A percentile compares a stretch with the other conserved stretches of the same genome.
Evolutionary conservation across 1,140 invertebrate species (phyloP).

Genomic region (Nomia melanderi): DNA sequence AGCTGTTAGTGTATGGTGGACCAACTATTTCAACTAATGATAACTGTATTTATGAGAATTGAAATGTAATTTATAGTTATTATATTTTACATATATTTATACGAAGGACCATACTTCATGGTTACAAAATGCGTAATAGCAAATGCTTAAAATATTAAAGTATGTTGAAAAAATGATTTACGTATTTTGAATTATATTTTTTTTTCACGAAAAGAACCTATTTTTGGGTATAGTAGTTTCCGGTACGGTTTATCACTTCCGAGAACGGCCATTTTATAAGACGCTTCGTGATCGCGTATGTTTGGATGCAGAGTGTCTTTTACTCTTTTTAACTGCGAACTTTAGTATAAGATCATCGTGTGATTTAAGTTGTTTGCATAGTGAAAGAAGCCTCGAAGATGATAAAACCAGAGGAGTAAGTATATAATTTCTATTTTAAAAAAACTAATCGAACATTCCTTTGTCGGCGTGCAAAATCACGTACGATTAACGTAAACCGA

Average conservation of each 20-base stretch:
- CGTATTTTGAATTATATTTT: neutral
- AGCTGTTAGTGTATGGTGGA: too few relatives aligned
- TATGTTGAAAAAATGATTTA: neutral
- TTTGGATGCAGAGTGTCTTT: conserved; percentile 40
- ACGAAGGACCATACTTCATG: neutral
- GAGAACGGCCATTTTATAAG: conserved; percentile 63
- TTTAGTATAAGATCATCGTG: conserved; percentile 4
- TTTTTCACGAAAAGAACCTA: conserved; percentile 7
- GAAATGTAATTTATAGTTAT: too few relatives aligned
- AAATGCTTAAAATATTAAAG: neutral
- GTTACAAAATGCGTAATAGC: neutral
- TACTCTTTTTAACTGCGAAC: conserved; percentile 32
- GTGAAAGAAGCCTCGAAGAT: conserved; percentile 23
- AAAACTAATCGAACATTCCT: neutral
- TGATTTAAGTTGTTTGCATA: conserved; percentile 11
- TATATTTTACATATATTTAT: too few relatives aligned
- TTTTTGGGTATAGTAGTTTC: conserved; percentile 47
- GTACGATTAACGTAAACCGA: neutral
- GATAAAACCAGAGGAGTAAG: conserved; percentile 61
- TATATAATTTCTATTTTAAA: conserved; percentile 14
- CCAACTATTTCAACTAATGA: too few relatives aligned
- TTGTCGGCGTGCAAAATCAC: neutral
- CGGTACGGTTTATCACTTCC: conserved; percentile 44
- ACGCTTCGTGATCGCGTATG: conserved; percentile 60
- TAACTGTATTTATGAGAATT: too few relatives aligned